phyloP scores from a whole-genome alignment of 2,888 invertebrate genomes.

The Agrotis exclamationis region DNA sequence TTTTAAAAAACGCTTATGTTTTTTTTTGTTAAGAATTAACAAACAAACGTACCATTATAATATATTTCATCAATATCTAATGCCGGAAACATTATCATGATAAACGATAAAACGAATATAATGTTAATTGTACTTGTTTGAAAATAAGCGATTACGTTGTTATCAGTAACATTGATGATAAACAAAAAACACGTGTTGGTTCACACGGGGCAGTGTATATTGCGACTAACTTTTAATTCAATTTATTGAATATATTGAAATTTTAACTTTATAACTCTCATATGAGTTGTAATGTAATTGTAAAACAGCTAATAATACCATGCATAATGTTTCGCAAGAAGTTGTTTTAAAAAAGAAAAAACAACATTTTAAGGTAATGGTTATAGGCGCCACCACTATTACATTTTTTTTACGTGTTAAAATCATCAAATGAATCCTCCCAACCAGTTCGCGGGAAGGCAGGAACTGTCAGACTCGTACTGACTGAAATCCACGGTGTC shows the following conservation, averaged over 20 bases:
- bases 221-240: conserved; percentile 2
- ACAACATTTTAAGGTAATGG: too few species aligned
- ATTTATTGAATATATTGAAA: too few species aligned
- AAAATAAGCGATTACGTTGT: conserved; percentile 8
- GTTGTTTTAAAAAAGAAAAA: not conserved
- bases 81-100: conserved; percentile 11
- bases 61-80: conserved; percentile 6
- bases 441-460: too few species aligned
- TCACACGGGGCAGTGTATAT: conserved; percentile 10
- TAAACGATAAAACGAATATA: conserved; percentile 26
- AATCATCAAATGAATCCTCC: too few species aligned
- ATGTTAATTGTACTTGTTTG: conserved; percentile 21
- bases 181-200: conserved; percentile 23
- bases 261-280: conserved; percentile 3
- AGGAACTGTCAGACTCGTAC: too few species aligned
- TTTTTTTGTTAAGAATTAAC: not conserved
- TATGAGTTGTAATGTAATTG: not conserved
- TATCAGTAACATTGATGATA: conserved; percentile 34
- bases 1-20: too few species aligned
- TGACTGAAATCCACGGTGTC: too few species aligned
- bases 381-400: too few species aligned
- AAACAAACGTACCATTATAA: not conserved
- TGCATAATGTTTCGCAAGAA: too few species aligned
- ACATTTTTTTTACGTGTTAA: too few species aligned
- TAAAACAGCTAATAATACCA: not conserved